Evolutionary conservation across 2,113 vertebrate species (phyloP).

Genomic region (Blennius ocellaris): DNA sequence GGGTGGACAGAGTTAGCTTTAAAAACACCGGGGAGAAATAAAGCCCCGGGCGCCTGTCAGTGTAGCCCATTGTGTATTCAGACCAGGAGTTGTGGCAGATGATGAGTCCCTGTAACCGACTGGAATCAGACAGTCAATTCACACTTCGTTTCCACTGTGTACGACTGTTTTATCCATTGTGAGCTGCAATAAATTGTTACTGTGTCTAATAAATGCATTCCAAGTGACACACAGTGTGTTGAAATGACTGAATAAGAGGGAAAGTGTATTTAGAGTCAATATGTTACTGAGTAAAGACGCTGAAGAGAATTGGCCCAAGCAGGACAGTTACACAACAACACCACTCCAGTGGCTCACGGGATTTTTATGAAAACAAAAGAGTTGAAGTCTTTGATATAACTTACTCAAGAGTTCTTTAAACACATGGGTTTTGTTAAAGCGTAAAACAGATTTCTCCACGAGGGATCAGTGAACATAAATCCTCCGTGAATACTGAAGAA

Average conservation of each 20-base stretch:
- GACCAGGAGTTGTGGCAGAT: conserved; percentile 10
- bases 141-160: not conserved
- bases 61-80: conserved; percentile 51
- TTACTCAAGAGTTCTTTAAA: not conserved
- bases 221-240: no score
- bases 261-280: no score
- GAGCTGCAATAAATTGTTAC: no score
- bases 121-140: not conserved
- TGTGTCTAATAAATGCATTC: no score
- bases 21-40: conserved; percentile 33
- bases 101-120: not conserved
- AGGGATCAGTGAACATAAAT: not conserved
- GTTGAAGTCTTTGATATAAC: no score
- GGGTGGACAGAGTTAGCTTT: conserved; percentile 22
- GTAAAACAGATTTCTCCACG: not conserved
- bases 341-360: no score
- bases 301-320: no score
- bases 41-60: conserved; percentile 47
- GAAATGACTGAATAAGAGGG: no score
- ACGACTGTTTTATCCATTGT: no score
- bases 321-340: no score
- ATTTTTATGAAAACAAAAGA: no score
- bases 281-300: no score
- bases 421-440: not conserved
- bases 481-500: not conserved